Base-by-base conservation (phyloP, 2,113 vertebrate genomes). In the Caracal caracal region DNA sequence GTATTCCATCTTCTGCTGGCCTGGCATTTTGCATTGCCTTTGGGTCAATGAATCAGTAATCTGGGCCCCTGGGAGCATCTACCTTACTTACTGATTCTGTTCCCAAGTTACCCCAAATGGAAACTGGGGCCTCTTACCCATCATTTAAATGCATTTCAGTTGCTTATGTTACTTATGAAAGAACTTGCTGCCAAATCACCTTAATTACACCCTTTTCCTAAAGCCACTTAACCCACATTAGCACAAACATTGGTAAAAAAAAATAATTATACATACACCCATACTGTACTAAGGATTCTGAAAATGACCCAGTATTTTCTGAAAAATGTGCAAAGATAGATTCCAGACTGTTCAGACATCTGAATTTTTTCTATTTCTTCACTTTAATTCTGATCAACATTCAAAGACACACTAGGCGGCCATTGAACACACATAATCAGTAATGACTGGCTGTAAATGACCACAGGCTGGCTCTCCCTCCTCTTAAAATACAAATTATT, bases 301-400 rank as follows among this genome's bases (percentile, higher is more conserved):
- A 98, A 97, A 92, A 85, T 98, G 92, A 97, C 30, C 6, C 96
- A 97, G 30, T 92, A 75, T 81, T 97, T 78, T 96, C 97, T 97
- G 95, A 86, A 97, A 93, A 97, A 96, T 86, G 93, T 75, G 40
- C 73, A 88, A 91, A 97, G 97, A 95, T 96, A 80, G 91, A 97
- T 98, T 98, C 43, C n/a, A 40, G 88, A 91, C 80, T 88, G 63
- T 98, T 98, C 98, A 97, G 85, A 96, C 24, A 2, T 97, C 93
- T 95, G 93, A 80, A 76, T 91, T 93, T 97, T 97, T 95, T 93
- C 80, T 78, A 30, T 86, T 87, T 90, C 84, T 93, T 19, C 11
- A 66, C 87, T 93, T 95, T 88, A 19, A 95, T 78, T 93, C 80
- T 68, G 66, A 94, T 75, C 35, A 73, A 26, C 0, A 7, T 90